Evolutionary conservation across 1,140 invertebrate species (phyloP), one percentile per base, ranked within the genome.

Genomic region (Sminthurinus signatus): DNA sequence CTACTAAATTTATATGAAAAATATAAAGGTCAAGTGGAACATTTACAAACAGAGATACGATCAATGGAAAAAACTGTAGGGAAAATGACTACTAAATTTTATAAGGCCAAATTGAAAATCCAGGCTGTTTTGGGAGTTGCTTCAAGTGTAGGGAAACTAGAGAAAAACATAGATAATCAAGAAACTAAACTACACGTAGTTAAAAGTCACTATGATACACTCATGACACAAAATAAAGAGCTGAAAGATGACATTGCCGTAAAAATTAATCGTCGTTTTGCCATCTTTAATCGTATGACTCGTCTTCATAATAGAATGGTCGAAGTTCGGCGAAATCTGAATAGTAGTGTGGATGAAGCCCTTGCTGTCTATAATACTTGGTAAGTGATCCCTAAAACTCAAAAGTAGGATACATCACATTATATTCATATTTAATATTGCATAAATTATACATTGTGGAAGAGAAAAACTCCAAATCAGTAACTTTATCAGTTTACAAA

Each of bases 41-140:
- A 56, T 36, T 21, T 56, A 3, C 10, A 17, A 2, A 10, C 15
- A 28, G 54, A 56, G 12, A 56, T 56, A 3, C 12, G 39, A 5
- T 39, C 29, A 14, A 39, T 56, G 54, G 54, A 56, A 4, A 56
- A 21, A 19, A 56, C 54, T 4, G 32, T 56, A 14, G 14, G 8
- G 23, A 56, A 21, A 28, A 56, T 56, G 36, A 56, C 54, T 2
- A 23, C 54, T 5, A 56, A 56, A 23, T 56, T 56, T 56, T 56
- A 56, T 21, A 56, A 56, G 19, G 23, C 54, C 10, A 56, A 56
- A 42, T 28, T 56, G 4, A 10, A 56, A 17, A 36, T 56, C 14
- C 54, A 56, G 21, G 29, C 54, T 27, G 36, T 56, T 23, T n/a
- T 56, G 23, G 54, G 54, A 27, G 8, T 8, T 15, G n/a, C 29